Conservation (phyloP, 2,797 vertebrate species). For the Sebastes hubbsi region DNA sequence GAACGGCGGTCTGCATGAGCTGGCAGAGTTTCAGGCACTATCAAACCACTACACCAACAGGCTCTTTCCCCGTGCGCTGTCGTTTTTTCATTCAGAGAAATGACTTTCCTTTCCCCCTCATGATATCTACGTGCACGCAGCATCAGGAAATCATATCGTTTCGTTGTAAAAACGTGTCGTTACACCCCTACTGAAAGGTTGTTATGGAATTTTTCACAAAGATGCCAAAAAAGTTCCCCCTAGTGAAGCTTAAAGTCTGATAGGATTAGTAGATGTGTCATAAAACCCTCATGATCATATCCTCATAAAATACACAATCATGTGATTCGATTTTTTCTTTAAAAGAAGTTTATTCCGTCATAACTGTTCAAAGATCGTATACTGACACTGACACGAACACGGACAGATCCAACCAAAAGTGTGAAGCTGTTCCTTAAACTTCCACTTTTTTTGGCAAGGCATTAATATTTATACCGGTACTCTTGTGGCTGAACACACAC, state of each 20-base stretch:
- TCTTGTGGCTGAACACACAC: not conserved
- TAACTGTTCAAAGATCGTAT: not conserved
- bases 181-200: no score
- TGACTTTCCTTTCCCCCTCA: no score
- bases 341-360: not conserved
- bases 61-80: no score
- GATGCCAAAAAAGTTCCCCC: no score
- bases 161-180: no score
- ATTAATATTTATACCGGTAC: constrained; percentile 32
- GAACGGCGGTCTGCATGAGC: no score
- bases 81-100: no score
- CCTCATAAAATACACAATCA: not conserved
- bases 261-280: not conserved
- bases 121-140: no score
- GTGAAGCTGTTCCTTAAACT: constrained; percentile 9
- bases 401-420: not conserved
- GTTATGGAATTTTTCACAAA: no score
- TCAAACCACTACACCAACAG: no score
- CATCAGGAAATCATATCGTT: no score
- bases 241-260: not conserved
- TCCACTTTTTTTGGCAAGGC: not conserved
- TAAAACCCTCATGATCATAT: not conserved
- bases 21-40: no score
- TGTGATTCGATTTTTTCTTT: not conserved
- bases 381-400: not conserved